A percentile compares a stretch with the other conserved stretches of the same genome.
These are phyloP conservation scores for Cheilosia vernalis DNA, from an alignment of 2,888 invertebrate genomes.

Conservation along the genomic window DNA sequence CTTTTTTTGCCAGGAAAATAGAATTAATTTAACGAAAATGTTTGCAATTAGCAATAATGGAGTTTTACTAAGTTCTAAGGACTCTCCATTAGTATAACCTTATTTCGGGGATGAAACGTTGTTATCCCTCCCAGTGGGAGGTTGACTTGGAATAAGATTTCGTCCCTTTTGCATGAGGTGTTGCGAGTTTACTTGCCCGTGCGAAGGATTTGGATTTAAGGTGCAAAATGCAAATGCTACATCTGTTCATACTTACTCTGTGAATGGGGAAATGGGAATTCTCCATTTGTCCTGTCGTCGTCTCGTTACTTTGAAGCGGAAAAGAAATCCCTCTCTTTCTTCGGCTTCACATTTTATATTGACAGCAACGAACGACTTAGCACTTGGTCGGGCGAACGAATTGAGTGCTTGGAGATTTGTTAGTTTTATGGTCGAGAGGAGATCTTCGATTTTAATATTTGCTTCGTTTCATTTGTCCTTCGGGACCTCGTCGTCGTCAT, in stretches of 20 bases:
- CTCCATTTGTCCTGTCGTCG: conserved; percentile 9
- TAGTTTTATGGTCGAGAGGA: conserved; percentile 45
- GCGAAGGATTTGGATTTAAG: conserved; percentile 26
- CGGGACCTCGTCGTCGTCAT: conserved; percentile 23
- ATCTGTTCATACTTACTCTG: neutral
- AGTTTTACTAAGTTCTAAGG: conserved; percentile 68
- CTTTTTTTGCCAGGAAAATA: conserved; percentile 41
- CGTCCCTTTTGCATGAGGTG: conserved; percentile 34
- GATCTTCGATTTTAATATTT: conserved; percentile 53
- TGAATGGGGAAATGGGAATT: neutral
- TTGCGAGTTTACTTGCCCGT: conserved; percentile 44
- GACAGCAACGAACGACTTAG: conserved; percentile 34
- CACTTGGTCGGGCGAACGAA: conserved; percentile 57
- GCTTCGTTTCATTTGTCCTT: conserved; percentile 61
- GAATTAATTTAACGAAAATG: conserved; percentile 70
- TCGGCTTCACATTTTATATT: conserved; percentile 24
- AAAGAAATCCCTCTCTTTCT: conserved; percentile 15
- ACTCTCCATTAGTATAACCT: conserved; percentile 63
- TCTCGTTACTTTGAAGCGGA: conserved; percentile 43
- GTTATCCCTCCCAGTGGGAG: conserved; percentile 14
- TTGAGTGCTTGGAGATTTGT: conserved; percentile 41
- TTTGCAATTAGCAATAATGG: conserved; percentile 72
- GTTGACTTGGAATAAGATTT: conserved; percentile 7
- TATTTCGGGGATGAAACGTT: conserved; percentile 42
- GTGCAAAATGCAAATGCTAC: conserved; percentile 56